Evolutionary conservation across 2,888 invertebrate species (phyloP), one percentile per base, ranked within the genome.

Genomic region (Pollenia labialis): DNA sequence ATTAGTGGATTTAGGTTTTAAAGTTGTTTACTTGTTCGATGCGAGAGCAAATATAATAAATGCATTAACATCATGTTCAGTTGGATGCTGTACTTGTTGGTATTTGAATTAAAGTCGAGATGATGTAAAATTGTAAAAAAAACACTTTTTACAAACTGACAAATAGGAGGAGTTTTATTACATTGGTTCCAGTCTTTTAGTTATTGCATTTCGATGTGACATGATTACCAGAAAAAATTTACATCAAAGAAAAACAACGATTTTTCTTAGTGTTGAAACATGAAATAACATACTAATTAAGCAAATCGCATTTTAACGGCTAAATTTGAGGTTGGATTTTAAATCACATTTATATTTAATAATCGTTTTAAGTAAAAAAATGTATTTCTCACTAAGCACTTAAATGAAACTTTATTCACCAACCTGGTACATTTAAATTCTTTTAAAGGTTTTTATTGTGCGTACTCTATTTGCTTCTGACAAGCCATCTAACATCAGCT

Each of bases 151-250:
- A 32, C 32, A 32, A 32, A 32, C 32, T 32, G 3, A 62, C 44
- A 48, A 54, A 79, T 79, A 75, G 82, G 79, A 80, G 86, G 86
- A 82, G 82, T 80, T 82, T 64, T 48, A 52, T 54, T 79, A 66
- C 12, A 86, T 86, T 86, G 83, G 82, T 86, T 79, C 10, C 40
- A 86, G 86, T 75, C 52, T 79, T 71, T 69, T 74, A 60, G 18
- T 46, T 69, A 42, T 16, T 23, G 12, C 11, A 10, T 18, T 62
- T 18, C 12, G 8, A 10, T 12, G 6, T 52, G 23, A 12, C 56
- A 72, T 58, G 32, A 72, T 46, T 48, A n/a, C 58, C 32, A 6
- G n/a, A 72, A 56, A 52, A 4, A 69, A 40, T 16, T 32, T 40
- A 64, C 18, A 11, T 10, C 7, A 11, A 64, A 18, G 18, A 16